A percentile compares a stretch with the other conserved stretches of the same genome.
phyloP scores from a whole-genome alignment of 35 echinoderm and acorn worm species.

The Amphiura filiformis region DNA sequence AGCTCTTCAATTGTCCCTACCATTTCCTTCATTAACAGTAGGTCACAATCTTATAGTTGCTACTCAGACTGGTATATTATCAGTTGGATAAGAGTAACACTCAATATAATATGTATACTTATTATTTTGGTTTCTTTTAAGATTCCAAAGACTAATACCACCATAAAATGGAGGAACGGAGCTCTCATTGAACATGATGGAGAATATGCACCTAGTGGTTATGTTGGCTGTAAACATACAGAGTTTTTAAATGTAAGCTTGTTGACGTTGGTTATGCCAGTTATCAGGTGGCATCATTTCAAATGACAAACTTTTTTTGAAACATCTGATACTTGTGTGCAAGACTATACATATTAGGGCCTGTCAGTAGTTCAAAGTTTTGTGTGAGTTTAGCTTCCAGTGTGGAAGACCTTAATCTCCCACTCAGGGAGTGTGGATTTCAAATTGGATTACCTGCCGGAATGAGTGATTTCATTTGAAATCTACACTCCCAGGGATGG shows the following conservation, averaged over 20 bases:
- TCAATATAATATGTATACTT: too few relatives aligned
- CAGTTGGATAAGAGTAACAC: too few relatives aligned
- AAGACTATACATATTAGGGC: not conserved
- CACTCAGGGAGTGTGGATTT: too few relatives aligned
- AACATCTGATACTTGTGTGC: not conserved
- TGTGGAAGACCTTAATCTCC: not conserved
- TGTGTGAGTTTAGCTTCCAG: not conserved
- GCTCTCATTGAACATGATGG: slow-evolving; percentile 67
- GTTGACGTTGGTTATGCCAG: not conserved
- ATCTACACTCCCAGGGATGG: too few relatives aligned
- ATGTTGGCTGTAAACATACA: slow-evolving; percentile 56
- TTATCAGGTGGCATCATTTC: not conserved
- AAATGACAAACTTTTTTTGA: not conserved
- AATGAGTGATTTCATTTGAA: too few relatives aligned
- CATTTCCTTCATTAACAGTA: too few relatives aligned
- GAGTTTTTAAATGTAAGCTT: slow-evolving; percentile 59
- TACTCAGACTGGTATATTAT: too few relatives aligned
- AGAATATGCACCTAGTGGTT: slow-evolving; percentile 41
- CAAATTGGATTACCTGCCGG: too few relatives aligned
- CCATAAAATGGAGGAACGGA: slow-evolving; percentile 26
- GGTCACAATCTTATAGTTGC: too few relatives aligned
- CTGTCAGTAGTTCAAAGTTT: not conserved
- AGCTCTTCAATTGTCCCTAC: too few relatives aligned
- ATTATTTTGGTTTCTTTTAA: not conserved
- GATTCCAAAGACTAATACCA: not conserved